These are phyloP conservation scores for Zhuqinia jingwanae DNA, from an alignment of 2,888 invertebrate species.

Conservation along the genomic window DNA sequence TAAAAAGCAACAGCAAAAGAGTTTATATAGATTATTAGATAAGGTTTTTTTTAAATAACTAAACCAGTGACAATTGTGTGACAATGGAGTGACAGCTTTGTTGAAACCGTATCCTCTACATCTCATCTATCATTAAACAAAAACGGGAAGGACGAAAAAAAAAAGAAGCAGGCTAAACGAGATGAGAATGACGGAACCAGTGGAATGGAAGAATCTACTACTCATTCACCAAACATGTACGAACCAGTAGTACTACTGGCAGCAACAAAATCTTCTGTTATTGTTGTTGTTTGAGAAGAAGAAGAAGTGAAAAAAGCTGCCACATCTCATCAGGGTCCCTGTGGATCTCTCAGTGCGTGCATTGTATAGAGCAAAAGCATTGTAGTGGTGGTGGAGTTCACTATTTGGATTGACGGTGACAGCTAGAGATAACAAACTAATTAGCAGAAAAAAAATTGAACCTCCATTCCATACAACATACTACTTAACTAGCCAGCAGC, in stretches of 20 bases:
- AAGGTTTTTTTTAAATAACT: too few relatives aligned
- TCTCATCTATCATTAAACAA: slow-evolving; percentile 44
- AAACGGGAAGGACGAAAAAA: slow-evolving; percentile 6
- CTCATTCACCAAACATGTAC: too few relatives aligned
- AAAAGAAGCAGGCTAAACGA: not conserved
- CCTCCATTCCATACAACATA: slow-evolving; percentile 26
- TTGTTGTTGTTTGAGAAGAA: too few relatives aligned
- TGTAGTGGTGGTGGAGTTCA: slow-evolving; percentile 16
- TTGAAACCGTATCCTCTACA: slow-evolving; percentile 50
- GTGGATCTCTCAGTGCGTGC: slow-evolving; percentile 53
- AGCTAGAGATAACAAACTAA: slow-evolving; percentile 71
- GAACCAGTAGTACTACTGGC: too few relatives aligned
- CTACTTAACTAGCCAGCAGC: slow-evolving; percentile 6
- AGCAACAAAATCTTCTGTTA: too few relatives aligned
- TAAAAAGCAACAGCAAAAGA: too few relatives aligned
- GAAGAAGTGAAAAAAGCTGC: slow-evolving; percentile 12
- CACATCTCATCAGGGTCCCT: slow-evolving; percentile 46
- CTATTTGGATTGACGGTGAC: slow-evolving; percentile 60
- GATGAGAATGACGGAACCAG: not conserved
- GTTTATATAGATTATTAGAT: too few relatives aligned
- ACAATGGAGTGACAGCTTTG: slow-evolving; percentile 58
- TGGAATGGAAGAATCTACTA: slow-evolving; percentile 18
- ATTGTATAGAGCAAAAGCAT: too few relatives aligned
- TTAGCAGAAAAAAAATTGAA: slow-evolving; percentile 56
- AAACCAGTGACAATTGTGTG: slow-evolving; percentile 31